A percentile compares a stretch with the other conserved stretches of the same genome.
These are phyloP conservation scores for Hypocryptadius cinnamomeus DNA, from an alignment of 2,113 vertebrate species.

Conservation along the genomic window DNA sequence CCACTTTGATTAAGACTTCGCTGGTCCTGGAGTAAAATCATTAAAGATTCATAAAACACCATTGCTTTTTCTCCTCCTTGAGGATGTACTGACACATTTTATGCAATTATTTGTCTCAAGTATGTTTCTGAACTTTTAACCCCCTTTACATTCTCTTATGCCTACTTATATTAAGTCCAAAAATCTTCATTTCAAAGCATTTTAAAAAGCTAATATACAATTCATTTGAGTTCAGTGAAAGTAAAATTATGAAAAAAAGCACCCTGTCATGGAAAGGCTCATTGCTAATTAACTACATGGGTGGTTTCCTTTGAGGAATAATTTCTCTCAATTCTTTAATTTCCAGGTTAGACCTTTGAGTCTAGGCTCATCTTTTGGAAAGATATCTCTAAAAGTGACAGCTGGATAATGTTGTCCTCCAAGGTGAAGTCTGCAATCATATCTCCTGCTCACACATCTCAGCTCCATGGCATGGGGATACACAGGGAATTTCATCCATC, in stretches of 20 bases:
- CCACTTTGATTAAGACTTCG: constrained; percentile 8
- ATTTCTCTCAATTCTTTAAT: neutral
- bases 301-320: constrained; percentile 16
- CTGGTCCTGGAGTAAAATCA: constrained; percentile 4
- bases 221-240: neutral
- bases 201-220: constrained; percentile 2
- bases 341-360: neutral
- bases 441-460: neutral
- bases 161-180: neutral
- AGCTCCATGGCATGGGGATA: neutral
- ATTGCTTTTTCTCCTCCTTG: constrained; percentile 16
- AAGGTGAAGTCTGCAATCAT: neutral
- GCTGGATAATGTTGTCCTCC: neutral
- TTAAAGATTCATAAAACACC: constrained; percentile 40
- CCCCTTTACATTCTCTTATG: neutral
- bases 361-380: neutral
- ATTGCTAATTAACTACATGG: constrained; percentile 12
- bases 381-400: neutral
- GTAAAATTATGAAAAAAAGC: neutral
- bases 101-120: constrained; percentile 45
- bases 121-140: constrained; percentile 45
- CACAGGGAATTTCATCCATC: neutral
- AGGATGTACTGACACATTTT: neutral
- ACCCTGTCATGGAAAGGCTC: neutral
- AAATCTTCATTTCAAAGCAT: constrained; percentile 2